Evolutionary conservation across 2,888 invertebrate genomes (phyloP).

Genomic region (Trachelus tabidus): DNA sequence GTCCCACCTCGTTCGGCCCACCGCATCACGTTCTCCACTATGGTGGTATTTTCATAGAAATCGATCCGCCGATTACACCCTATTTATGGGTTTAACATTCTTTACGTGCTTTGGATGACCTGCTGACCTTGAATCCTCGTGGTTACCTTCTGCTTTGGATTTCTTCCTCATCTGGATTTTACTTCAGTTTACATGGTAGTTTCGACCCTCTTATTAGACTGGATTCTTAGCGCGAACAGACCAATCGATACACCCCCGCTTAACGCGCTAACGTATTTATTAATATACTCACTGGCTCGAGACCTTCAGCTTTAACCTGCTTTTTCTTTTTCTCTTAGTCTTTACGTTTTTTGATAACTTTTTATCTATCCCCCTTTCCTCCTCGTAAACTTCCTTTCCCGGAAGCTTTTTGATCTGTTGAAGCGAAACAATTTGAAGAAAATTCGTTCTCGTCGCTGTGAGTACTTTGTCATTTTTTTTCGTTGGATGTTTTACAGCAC

Average conservation of each 20-base stretch:
- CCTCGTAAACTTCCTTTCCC: not conserved
- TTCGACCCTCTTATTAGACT: conserved; percentile 45
- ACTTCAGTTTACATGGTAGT: conserved; percentile 29
- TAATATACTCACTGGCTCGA: not conserved
- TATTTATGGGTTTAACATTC: conserved; percentile 1
- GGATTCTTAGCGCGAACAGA: not conserved
- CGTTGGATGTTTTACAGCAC: not conserved
- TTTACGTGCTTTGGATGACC: not conserved
- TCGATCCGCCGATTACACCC: not conserved
- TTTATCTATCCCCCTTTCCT: conserved; percentile 22
- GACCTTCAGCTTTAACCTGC: not conserved
- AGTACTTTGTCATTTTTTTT: not conserved
- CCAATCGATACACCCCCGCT: not conserved
- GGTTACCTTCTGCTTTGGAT: conserved; percentile 17
- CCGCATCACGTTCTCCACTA: conserved; percentile 34
- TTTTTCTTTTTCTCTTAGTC: not conserved
- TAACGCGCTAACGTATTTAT: conserved; percentile 1
- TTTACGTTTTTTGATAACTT: not conserved
- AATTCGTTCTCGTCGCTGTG: not conserved
- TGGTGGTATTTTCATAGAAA: not conserved
- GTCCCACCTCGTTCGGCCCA: conserved; percentile 7
- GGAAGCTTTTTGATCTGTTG: not conserved
- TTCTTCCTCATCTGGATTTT: conserved; percentile 19
- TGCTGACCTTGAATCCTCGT: not conserved
- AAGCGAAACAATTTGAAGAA: not conserved